Conservation (phyloP, 2,888 invertebrate species). For the Choreutis nemorana region DNA sequence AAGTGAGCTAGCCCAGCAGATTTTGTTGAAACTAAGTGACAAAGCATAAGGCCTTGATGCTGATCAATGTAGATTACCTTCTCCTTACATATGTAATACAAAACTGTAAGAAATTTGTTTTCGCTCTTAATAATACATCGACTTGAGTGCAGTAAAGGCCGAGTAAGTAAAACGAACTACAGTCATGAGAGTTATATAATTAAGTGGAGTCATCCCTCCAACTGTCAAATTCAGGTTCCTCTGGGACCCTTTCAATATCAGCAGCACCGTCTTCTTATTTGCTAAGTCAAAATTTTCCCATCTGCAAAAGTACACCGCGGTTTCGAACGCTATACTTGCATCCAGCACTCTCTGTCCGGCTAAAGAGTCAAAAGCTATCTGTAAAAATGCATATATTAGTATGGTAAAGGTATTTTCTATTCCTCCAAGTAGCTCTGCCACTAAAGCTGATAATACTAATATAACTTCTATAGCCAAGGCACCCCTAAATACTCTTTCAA, state of each 20-base stretch:
- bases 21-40: too few relatives aligned
- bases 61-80: too few relatives aligned
- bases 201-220: constrained; percentile 22
- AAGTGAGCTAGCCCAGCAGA: too few relatives aligned
- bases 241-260: constrained; percentile 24
- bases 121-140: too few relatives aligned
- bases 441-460: constrained; percentile 23
- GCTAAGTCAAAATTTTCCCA: constrained; percentile 24
- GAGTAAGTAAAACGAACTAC: constrained; percentile 23
- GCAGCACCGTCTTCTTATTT: constrained; percentile 22
- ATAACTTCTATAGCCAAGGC: constrained; percentile 30
- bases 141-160: constrained; percentile 22
- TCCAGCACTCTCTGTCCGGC: constrained; percentile 25
- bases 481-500: constrained; percentile 23
- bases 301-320: constrained; percentile 22
- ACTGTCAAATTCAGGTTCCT: constrained; percentile 23
- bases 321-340: constrained; percentile 18
- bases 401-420: constrained; percentile 31
- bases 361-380: constrained; percentile 25
- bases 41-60: too few relatives aligned
- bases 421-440: constrained; percentile 33
- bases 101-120: too few relatives aligned
- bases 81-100: too few relatives aligned
- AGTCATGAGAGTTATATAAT: constrained; percentile 19
- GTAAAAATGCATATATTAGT: constrained; percentile 27